phyloP scores from a whole-genome alignment of 2,113 vertebrate genomes.

The Amphilophus citrinellus region DNA sequence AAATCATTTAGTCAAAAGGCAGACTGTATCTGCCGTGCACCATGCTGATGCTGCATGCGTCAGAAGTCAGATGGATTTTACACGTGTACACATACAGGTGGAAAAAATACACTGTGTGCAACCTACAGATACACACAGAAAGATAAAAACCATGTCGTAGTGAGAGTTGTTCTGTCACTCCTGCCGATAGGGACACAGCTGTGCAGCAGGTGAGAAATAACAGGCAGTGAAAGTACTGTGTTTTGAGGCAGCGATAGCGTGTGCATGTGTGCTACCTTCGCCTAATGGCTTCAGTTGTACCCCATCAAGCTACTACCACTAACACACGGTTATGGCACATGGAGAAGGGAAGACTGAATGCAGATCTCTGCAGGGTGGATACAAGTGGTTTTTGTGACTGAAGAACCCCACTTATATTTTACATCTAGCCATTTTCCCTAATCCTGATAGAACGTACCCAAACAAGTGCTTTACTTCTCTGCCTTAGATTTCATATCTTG shows the following conservation, averaged over 20 bases:
- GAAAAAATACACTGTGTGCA: not conserved
- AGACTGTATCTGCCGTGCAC: not conserved
- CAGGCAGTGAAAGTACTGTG: constrained; percentile 22
- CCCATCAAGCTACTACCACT: not conserved
- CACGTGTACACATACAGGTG: not conserved
- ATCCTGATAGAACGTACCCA: not conserved
- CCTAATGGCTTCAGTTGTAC: constrained; percentile 4
- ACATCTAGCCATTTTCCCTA: not conserved
- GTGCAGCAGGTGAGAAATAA: constrained; percentile 34
- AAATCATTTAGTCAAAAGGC: constrained; percentile 39
- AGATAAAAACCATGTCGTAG: not conserved
- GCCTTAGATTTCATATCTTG: not conserved
- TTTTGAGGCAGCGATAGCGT: constrained; percentile 1
- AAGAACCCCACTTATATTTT: not conserved
- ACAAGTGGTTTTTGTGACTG: constrained; percentile 4
- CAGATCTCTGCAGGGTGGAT: not conserved
- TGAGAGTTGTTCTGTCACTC: constrained; percentile 19
- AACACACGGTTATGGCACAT: not conserved
- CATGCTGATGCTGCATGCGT: constrained; percentile 27
- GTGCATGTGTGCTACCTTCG: not conserved
- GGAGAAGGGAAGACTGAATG: not conserved
- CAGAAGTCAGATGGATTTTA: constrained; percentile 16
- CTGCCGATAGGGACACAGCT: constrained; percentile 29
- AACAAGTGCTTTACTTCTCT: not conserved
- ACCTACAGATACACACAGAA: constrained; percentile 6